Conservation (phyloP, 2,888 invertebrate species). For the Heliothis peltigera region DNA sequence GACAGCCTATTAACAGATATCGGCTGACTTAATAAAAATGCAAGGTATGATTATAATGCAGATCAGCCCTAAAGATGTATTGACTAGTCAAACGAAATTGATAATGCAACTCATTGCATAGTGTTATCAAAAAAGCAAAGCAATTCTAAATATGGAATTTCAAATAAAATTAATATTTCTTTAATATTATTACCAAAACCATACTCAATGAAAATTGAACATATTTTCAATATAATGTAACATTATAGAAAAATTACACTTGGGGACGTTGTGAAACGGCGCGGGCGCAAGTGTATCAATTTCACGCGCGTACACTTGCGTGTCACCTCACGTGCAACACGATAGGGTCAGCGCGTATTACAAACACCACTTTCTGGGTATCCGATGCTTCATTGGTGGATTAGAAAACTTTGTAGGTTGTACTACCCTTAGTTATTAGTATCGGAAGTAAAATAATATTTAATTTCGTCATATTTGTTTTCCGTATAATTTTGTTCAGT, state of each 20-base stretch:
- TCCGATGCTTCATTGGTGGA: neutral
- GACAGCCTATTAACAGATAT: no score
- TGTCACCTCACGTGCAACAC: constrained; percentile 51
- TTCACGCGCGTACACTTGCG: constrained; percentile 48
- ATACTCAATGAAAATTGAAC: no score
- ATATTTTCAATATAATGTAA: constrained; percentile 42
- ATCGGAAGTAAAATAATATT: constrained; percentile 5
- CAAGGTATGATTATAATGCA: no score
- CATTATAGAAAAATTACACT: constrained; percentile 60
- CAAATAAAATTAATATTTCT: no score
- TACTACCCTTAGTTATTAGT: neutral
- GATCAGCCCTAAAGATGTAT: no score
- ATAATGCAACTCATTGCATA: no score
- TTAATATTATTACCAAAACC: constrained; percentile 4
- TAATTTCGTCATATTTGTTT: no score
- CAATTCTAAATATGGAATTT: no score
- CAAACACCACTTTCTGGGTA: constrained; percentile 30
- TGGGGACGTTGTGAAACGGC: constrained; percentile 54
- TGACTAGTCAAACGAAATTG: no score
- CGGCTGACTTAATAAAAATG: no score
- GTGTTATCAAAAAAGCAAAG: neutral
- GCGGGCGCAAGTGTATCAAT: constrained; percentile 47
- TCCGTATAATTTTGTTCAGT: no score
- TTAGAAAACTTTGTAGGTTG: constrained; percentile 1
- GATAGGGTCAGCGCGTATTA: constrained; percentile 48